These are phyloP conservation scores for Athalia circularis DNA, from an alignment of 2,888 invertebrate genomes.

Conservation along the genomic window DNA sequence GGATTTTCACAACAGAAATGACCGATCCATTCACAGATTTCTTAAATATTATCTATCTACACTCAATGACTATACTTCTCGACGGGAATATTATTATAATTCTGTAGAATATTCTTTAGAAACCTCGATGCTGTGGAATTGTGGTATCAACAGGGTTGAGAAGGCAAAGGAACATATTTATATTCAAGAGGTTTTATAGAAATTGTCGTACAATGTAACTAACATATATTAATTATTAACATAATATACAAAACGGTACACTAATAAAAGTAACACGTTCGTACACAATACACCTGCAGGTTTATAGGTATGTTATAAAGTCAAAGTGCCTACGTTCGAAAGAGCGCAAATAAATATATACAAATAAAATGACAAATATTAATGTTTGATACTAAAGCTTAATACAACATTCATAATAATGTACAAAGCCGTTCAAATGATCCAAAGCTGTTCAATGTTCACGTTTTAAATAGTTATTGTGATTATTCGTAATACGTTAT, in stretches of 20 bases:
- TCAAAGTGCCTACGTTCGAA: constrained; percentile 27
- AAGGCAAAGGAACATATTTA: not conserved
- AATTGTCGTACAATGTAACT: constrained; percentile 48
- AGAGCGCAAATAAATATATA: constrained; percentile 63
- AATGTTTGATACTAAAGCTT: constrained; percentile 54
- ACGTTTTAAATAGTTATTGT: constrained; percentile 33
- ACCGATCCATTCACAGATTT: too few species aligned
- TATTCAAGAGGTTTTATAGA: not conserved
- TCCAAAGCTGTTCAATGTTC: constrained; percentile 43
- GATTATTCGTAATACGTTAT: constrained; percentile 17
- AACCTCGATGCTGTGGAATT: too few species aligned
- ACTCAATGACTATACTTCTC: too few species aligned
- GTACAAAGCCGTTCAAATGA: constrained; percentile 58
- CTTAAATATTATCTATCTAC: too few species aligned
- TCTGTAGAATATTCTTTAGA: too few species aligned
- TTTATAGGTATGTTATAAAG: constrained; percentile 49
- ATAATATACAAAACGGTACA: constrained; percentile 67
- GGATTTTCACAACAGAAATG: too few species aligned
- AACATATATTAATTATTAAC: constrained; percentile 67
- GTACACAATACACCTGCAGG: constrained; percentile 61
- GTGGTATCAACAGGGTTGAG: not conserved
- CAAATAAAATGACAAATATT: constrained; percentile 58
- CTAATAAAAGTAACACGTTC: constrained; percentile 60
- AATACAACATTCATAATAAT: constrained; percentile 61
- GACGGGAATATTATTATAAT: too few species aligned